Evolutionary conservation across 2,113 vertebrate genomes (phyloP).

Genomic region (Leuciscus idus): DNA sequence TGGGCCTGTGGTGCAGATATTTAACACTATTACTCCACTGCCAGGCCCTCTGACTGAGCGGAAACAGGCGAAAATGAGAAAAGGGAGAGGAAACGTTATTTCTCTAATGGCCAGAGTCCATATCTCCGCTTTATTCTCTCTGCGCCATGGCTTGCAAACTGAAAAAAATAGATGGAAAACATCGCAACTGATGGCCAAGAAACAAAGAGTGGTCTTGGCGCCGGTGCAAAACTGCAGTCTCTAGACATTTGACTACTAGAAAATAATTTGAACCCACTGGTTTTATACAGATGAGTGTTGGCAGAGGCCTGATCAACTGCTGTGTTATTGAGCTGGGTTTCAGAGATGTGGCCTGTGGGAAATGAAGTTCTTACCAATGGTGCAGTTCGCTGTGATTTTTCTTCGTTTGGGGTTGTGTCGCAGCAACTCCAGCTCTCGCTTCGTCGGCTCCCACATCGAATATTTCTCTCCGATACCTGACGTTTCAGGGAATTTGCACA

Average conservation of each 20-base stretch:
- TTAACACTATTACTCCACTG: conserved; percentile 19
- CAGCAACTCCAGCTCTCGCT: conserved; percentile 95
- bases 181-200: background rate
- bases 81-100: background rate
- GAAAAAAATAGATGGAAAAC: background rate
- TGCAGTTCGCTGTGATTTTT: conserved; percentile 99
- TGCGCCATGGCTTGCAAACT: background rate
- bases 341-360: background rate
- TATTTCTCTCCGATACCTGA: conserved; percentile 97
- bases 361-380: conserved; percentile 85
- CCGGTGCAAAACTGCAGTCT: background rate
- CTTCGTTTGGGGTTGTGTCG: conserved; percentile 98
- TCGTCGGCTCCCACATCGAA: conserved; percentile 98
- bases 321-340: background rate
- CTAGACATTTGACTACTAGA: background rate
- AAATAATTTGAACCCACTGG: background rate
- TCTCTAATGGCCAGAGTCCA: background rate
- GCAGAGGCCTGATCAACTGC: background rate
- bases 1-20: background rate
- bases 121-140: background rate
- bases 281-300: background rate
- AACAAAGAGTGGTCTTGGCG: conserved; percentile 4
- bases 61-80: conserved; percentile 12
- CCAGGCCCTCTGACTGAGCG: conserved; percentile 21
- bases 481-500: background rate